These are phyloP conservation scores for Pollenia angustigena DNA, from an alignment of 2,888 invertebrate species.

Conservation along the genomic window DNA sequence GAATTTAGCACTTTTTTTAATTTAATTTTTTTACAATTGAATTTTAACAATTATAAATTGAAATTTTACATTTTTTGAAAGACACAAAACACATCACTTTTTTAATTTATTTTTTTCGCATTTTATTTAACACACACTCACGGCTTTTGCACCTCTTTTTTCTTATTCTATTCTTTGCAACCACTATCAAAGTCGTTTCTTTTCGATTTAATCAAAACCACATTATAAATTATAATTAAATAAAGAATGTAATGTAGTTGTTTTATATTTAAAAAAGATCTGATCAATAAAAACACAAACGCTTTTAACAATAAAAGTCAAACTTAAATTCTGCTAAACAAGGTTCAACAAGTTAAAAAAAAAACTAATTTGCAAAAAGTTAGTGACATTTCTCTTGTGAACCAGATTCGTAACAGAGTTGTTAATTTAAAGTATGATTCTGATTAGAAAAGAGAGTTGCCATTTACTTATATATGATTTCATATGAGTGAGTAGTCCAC, in stretches of 20 bases:
- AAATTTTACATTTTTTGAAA: constrained; percentile 11
- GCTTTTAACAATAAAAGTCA: constrained; percentile 29
- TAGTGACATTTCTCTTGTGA: constrained; percentile 64
- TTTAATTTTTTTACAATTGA: constrained; percentile 1
- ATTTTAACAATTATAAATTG: constrained; percentile 34
- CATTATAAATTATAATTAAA: background rate
- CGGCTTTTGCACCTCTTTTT: constrained; percentile 36
- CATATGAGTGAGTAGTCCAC: no score
- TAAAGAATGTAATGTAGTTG: background rate
- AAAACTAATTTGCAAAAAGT: constrained; percentile 59
- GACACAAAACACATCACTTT: constrained; percentile 17
- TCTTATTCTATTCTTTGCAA: constrained; percentile 45
- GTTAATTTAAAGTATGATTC: constrained; percentile 32
- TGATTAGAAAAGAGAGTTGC: constrained; percentile 48
- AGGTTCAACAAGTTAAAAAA: constrained; percentile 66
- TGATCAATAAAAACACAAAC: constrained; percentile 30
- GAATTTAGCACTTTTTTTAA: constrained; percentile 1
- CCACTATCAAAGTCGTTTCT: background rate
- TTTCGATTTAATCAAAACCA: background rate
- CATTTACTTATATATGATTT: background rate
- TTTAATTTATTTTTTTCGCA: constrained; percentile 44
- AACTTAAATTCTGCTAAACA: constrained; percentile 46
- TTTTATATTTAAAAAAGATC: constrained; percentile 15
- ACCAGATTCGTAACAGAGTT: constrained; percentile 50
- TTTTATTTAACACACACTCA: constrained; percentile 46